Base-by-base conservation (phyloP, 1,140 invertebrate genomes). In the Drosophila aff. region DNA sequence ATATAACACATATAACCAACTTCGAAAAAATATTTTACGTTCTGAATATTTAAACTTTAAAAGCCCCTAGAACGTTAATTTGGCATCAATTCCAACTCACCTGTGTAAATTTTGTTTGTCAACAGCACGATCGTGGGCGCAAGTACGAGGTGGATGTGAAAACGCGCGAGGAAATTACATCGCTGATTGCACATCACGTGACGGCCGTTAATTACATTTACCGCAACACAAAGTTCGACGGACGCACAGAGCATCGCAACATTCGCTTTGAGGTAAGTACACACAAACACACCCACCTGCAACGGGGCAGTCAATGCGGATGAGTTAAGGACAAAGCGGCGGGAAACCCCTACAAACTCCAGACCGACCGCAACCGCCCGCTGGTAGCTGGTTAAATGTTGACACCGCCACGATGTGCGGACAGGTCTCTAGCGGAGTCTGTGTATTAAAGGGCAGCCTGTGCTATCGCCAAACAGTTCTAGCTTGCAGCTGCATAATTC, bases 191-290 rank as follows among this genome's bases (percentile, higher is more conserved):
- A 43, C 98, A 98, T 93, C 99, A 99, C 93, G 98, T 99, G 50
- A 99, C 98, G 84, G 99, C 98, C 61, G 98, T 99, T 77, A 99
- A 99, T 94, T 97, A 97, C 92, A 99, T 99, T 92, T 99, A 99
- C 94, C 95, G 97, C 79, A 96, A 97, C 93, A 99, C 98, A 40
- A 97, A 96, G 92, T 99, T 99, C 94, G 96, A 97, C 93, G 97
- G 97, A 28, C 94, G 95, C 80, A 94, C 95, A 66, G 96, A 97
- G 84, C 97, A 99, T 94, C 95, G 97, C 61, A 98, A 99, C 84
- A 98, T 99, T 81, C 97, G 98, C 94, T 99, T 99, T 95, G 98
- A 99, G 94, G 98, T 99, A 63, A 98, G 91, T 91, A 62, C 62
- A 67, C 65, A 50, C 50, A 28, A 4, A 18, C 13, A 18, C 13